Percentiles rank a stretch among this genome's conserved stretches.
These are phyloP conservation scores for Dendrolimus kikuchii DNA, from an alignment of 1,140 invertebrate genomes.

Conservation along the genomic window DNA sequence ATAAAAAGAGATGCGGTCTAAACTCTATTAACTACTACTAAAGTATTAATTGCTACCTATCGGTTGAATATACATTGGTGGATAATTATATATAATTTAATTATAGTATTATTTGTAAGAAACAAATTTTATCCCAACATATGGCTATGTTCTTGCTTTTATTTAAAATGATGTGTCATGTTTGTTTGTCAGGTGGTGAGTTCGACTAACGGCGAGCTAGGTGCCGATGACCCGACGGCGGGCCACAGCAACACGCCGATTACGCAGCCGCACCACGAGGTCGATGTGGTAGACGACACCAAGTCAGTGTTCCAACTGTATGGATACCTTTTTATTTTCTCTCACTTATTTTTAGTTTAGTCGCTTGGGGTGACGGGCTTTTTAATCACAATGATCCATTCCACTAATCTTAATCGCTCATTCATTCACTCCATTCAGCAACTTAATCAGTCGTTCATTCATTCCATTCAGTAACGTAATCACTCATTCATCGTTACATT, in stretches of 20 bases:
- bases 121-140: too few species aligned
- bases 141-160: too few species aligned
- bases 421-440: not conserved
- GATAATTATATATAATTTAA: too few species aligned
- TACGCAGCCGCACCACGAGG: constrained; percentile 90
- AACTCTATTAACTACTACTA: too few species aligned
- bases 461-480: too few species aligned
- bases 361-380: constrained; percentile 6
- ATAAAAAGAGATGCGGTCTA: too few species aligned
- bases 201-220: constrained; percentile 96
- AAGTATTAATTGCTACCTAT: too few species aligned
- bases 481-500: too few species aligned
- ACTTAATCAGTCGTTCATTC: too few species aligned
- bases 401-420: not conserved
- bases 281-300: constrained; percentile 93
- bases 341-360: constrained; percentile 21
- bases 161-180: not conserved
- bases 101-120: too few species aligned
- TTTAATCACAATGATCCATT: not conserved
- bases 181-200: constrained; percentile 89
- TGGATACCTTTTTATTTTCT: constrained; percentile 53
- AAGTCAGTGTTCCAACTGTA: constrained; percentile 83
- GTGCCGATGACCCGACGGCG: constrained; percentile 94
- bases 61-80: too few species aligned
- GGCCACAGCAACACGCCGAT: constrained; percentile 98